Percentiles rank a stretch among this genome's conserved stretches.
These are phyloP conservation scores for Drosophila truncata DNA, from an alignment of 1,140 invertebrate genomes.

Conservation along the genomic window DNA sequence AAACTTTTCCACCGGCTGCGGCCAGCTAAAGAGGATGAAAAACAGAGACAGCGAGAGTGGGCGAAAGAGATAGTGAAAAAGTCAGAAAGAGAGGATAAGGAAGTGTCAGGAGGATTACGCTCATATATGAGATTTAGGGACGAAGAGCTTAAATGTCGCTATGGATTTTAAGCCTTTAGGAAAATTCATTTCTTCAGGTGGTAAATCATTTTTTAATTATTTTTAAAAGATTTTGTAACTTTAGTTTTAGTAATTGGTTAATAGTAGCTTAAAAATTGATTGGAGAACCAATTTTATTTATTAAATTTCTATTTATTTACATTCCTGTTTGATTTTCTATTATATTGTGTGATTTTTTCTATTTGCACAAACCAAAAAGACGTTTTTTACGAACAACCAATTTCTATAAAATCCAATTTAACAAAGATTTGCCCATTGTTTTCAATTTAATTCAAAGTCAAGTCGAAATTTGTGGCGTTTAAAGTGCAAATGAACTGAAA, in stretches of 20 bases:
- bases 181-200: neutral
- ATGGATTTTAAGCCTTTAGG: constrained; percentile 19
- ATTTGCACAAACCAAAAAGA: rapidly evolving
- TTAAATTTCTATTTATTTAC: no score
- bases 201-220: no score
- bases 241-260: neutral
- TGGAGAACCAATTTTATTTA: neutral
- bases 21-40: neutral
- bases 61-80: neutral
- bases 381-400: neutral
- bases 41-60: neutral
- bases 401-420: neutral
- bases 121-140: constrained; percentile 9
- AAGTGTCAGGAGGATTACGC: constrained; percentile 4
- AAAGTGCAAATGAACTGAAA: constrained; percentile 73
- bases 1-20: constrained; percentile 50
- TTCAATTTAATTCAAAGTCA: constrained; percentile 54
- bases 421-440: constrained; percentile 37
- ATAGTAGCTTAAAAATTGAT: neutral
- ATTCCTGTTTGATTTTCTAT: neutral
- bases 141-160: constrained; percentile 44
- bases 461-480: constrained; percentile 63
- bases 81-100: neutral
- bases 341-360: neutral
- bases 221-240: neutral